Conservation (phyloP, 1,140 invertebrate species). For the Pachyrhynchus sulphureomaculatus region DNA sequence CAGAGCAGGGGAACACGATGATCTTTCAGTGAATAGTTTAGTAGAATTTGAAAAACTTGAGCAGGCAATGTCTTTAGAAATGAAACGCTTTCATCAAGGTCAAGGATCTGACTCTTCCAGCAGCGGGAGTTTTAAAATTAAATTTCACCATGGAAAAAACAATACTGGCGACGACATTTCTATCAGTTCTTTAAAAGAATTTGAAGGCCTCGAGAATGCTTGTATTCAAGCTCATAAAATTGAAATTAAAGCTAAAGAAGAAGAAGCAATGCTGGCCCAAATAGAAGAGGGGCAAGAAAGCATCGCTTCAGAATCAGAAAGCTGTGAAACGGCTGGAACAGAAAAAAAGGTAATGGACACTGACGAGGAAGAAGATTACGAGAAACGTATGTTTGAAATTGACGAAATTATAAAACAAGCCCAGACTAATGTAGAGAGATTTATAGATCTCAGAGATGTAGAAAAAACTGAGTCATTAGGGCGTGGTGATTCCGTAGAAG, state of each 20-base stretch:
- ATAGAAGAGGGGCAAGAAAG: conserved; percentile 69
- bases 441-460: conserved; percentile 58
- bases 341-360: conserved; percentile 54
- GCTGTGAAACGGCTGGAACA: conserved; percentile 65
- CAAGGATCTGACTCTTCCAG: conserved; percentile 70
- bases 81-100: conserved; percentile 60
- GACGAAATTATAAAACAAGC: conserved; percentile 73
- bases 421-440: conserved; percentile 68
- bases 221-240: conserved; percentile 80
- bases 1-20: conserved; percentile 81
- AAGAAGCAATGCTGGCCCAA: conserved; percentile 78
- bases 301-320: conserved; percentile 65
- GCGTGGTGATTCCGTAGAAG: conserved; percentile 55
- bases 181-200: conserved; percentile 90
- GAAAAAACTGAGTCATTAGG: conserved; percentile 55
- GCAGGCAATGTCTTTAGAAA: conserved; percentile 70
- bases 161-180: conserved; percentile 86
- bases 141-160: conserved; percentile 63
- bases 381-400: conserved; percentile 71
- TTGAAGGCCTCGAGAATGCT: conserved; percentile 88
- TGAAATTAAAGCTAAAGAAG: conserved; percentile 80
- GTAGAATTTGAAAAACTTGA: conserved; percentile 94
- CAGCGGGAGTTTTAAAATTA: conserved; percentile 72
- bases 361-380: conserved; percentile 63
- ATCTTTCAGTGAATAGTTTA: conserved; percentile 86